Evolutionary conservation across 1,140 invertebrate genomes (phyloP), one percentile per base, ranked within the genome.

Genomic region (Pentalonia nigronervosa): DNA sequence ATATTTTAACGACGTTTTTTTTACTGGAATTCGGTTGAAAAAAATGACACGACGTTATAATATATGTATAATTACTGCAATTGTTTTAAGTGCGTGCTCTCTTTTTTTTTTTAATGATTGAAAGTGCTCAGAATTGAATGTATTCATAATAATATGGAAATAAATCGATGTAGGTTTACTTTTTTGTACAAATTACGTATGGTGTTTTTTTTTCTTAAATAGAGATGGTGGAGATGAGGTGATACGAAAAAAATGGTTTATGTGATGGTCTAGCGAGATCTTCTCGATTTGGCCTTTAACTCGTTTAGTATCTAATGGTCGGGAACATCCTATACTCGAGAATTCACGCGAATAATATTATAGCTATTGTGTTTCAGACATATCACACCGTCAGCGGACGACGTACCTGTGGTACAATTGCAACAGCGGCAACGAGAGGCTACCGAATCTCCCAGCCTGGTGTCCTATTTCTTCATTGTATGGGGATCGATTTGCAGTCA

Each of bases 401-500:
- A 92, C 81, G 25, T 76, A 20, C 6, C 30, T 14, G 60, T 76
- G 60, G 30, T 76, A 76, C 30, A n/a, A 1, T 6, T 21, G 23
- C 17, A 20, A 7, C 30, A 48, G 30, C 86, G 41, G 41, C 8
- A 47, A 2, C 47, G 34, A 41, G 41, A 41, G 41, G 36, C 2
- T 20, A 41, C 34, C 11, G 21, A 48, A 23, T 47, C 60, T 50
- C 91, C 48, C 2, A 86, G 23, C 23, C 21, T 93, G 21, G 86
- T 86, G 53, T 93, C 91, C 23, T 93, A 83, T 83, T 53, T 93
- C 23, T 93, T 93, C 81, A 9, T 84, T 34, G 91, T 93, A 6
- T 93, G 91, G 91, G 91, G 91, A 41, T 93, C 91, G 34, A 56
- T 93, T 56, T 93, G 91, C 34, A 93, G 91, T 50, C 91, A 93